These are phyloP conservation scores for Seira sanloemensis DNA, from an alignment of 2,888 invertebrate species.

Conservation along the genomic window DNA sequence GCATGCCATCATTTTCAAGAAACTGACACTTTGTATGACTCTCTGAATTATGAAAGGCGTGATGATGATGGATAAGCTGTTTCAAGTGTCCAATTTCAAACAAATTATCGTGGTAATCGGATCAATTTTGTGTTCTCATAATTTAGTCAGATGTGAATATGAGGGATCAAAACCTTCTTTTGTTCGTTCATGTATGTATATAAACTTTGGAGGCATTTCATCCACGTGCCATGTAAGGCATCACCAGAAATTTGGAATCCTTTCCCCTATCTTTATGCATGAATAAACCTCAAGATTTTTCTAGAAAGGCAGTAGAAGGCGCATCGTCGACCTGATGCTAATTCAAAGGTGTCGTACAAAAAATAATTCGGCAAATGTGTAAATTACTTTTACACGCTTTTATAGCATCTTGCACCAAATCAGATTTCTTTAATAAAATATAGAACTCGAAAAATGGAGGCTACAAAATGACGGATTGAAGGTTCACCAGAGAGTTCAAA, in stretches of 20 bases:
- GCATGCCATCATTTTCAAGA: neutral
- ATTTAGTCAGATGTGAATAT: neutral
- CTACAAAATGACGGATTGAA: neutral
- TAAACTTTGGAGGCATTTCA: no score
- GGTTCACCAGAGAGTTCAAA: neutral
- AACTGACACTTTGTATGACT: conserved; percentile 28
- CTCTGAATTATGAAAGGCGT: neutral
- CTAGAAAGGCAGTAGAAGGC: no score
- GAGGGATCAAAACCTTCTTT: neutral
- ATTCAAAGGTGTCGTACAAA: no score
- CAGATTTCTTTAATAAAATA: no score
- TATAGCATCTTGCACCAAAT: no score
- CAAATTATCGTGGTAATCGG: conserved; percentile 53
- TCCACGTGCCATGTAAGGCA: neutral
- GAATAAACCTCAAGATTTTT: no score
- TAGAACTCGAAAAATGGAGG: no score
- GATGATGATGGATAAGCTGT: neutral
- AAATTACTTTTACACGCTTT: no score
- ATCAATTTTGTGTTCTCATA: conserved; percentile 50
- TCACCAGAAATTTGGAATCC: no score
- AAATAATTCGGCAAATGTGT: no score
- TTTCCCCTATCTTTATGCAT: no score
- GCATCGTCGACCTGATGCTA: no score
- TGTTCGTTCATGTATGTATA: neutral
- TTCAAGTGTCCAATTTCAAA: neutral